phyloP scores from a whole-genome alignment of 2,797 vertebrate genomes.

The Monodelphis domestica region DNA sequence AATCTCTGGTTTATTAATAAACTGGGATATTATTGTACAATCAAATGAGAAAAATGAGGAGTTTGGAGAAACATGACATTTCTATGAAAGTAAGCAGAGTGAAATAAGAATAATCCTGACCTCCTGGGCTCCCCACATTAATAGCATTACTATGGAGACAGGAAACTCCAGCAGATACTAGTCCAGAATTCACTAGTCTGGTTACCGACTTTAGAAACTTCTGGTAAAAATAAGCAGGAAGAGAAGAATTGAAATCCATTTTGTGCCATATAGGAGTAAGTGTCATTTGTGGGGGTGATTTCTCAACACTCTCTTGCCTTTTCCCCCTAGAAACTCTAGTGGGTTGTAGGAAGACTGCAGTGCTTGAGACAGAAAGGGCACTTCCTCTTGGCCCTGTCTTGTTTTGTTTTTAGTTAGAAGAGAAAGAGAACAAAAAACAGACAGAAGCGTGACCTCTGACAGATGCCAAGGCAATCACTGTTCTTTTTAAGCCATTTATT shows the following conservation, averaged over 20 bases:
- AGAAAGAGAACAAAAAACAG: not conserved
- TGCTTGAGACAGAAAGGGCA: not conserved
- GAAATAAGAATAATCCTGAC: not conserved
- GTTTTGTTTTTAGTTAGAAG: not conserved
- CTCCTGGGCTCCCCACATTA: not conserved
- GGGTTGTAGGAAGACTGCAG: not conserved
- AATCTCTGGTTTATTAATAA: not conserved
- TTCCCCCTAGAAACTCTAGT: not conserved
- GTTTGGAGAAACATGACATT: not conserved
- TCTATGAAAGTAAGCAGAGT: not conserved
- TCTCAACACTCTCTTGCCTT: not conserved
- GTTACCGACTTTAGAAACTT: not conserved
- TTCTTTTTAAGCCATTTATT: not conserved
- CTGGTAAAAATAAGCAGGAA: not conserved
- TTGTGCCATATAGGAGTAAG: not conserved
- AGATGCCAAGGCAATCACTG: not conserved
- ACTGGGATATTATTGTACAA: not conserved
- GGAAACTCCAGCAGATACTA: not conserved
- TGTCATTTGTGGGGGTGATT: not conserved
- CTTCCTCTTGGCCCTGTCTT: not conserved
- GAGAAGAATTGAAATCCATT: not conserved
- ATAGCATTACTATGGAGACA: not conserved
- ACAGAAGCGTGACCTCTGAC: not conserved
- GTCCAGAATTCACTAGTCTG: not conserved
- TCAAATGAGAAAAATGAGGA: not conserved